Evolutionary conservation across 2,113 vertebrate genomes (phyloP).

Genomic region (Gymnogyps californianus): DNA sequence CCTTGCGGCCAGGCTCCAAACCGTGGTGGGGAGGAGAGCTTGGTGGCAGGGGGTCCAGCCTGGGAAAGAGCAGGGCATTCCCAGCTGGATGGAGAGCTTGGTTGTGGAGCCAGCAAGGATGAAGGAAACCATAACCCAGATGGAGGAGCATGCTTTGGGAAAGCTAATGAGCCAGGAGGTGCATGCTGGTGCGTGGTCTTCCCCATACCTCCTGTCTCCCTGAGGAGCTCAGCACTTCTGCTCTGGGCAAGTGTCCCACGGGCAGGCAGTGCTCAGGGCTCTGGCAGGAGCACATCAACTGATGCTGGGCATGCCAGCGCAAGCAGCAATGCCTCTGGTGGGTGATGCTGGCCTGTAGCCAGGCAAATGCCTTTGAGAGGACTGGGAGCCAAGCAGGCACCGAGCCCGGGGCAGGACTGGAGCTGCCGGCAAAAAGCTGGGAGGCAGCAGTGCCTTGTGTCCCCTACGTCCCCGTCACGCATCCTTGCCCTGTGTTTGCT

Average conservation of each 20-base stretch:
- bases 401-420: neutral
- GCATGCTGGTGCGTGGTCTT: neutral
- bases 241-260: neutral
- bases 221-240: neutral
- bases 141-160: neutral
- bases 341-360: neutral
- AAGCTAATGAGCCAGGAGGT: neutral
- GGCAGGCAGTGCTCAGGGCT: neutral
- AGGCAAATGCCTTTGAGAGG: neutral
- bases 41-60: neutral
- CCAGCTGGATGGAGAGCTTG: neutral
- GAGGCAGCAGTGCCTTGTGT: neutral
- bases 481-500: neutral
- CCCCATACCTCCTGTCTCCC: neutral
- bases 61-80: neutral
- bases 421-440: neutral
- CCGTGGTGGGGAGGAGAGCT: fast-evolving
- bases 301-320: fast-evolving
- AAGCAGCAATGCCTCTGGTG: neutral
- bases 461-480: fast-evolving
- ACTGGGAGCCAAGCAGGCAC: neutral
- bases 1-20: neutral
- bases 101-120: neutral
- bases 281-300: neutral
- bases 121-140: neutral